Evolutionary conservation across 64 coral and sea anemone species (phyloP).

Genomic region (Hydrozoanthus tunicans): DNA sequence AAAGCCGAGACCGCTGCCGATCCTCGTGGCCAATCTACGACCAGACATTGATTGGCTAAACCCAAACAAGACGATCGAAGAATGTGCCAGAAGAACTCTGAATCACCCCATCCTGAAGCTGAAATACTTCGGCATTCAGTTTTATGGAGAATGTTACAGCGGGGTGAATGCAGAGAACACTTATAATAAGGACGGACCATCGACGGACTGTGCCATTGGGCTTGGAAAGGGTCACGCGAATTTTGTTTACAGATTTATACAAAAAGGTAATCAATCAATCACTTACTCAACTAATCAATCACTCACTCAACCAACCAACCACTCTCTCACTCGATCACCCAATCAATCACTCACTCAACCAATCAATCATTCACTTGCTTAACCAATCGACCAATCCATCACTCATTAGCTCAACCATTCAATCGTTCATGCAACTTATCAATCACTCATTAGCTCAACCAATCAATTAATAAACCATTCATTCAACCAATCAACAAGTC

Average conservation of each 20-base stretch:
- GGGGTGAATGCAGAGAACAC: constrained; percentile 19
- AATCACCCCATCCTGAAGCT: neutral
- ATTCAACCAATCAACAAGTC: too few species aligned
- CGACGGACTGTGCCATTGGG: neutral
- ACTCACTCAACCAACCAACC: too few species aligned
- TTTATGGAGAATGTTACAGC: constrained; percentile 50
- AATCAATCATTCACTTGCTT: too few species aligned
- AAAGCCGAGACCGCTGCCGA: constrained; percentile 35
- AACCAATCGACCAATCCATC: too few species aligned
- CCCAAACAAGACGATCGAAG: constrained; percentile 27
- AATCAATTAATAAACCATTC: too few species aligned
- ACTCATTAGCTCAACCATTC: too few species aligned
- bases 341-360: too few species aligned
- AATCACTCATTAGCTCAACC: too few species aligned
- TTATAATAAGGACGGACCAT: constrained; percentile 23
- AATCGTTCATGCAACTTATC: too few species aligned
- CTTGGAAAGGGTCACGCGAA: constrained; percentile 18
- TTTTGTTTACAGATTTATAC: constrained; percentile 46
- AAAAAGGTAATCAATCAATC: neutral
- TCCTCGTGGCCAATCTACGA: constrained; percentile 47
- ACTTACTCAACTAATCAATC: neutral
- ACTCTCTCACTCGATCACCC: neutral
- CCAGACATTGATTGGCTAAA: constrained; percentile 32
- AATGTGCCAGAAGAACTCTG: constrained; percentile 19
- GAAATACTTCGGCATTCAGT: constrained; percentile 39